Percentiles rank a stretch among this genome's conserved stretches.
These are phyloP conservation scores for Incurvaria masculella DNA, from an alignment of 2,888 invertebrate genomes.

Conservation along the genomic window DNA sequence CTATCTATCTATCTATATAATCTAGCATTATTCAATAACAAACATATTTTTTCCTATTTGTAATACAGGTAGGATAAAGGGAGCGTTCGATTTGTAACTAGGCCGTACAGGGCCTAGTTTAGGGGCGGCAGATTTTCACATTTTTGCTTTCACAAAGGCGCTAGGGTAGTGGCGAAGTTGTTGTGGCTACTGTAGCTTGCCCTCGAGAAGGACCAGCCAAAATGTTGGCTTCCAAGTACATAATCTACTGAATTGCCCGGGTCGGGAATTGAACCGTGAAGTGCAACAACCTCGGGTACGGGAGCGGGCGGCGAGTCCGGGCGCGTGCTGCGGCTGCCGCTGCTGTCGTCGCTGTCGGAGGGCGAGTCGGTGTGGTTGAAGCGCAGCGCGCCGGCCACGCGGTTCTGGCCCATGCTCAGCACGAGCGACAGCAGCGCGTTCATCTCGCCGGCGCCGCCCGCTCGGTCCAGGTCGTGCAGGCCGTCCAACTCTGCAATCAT, in stretches of 20 bases:
- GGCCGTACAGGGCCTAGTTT: too few relatives aligned
- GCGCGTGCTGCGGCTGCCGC: constrained; percentile 5
- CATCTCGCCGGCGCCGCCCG: constrained; percentile 45
- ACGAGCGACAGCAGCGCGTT: constrained; percentile 47
- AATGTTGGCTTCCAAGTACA: too few relatives aligned
- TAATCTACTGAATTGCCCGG: neutral
- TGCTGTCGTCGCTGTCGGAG: constrained; percentile 20
- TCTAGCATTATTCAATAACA: too few relatives aligned
- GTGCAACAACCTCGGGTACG: neutral
- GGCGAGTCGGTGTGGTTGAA: constrained; percentile 27
- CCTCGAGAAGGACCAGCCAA: too few relatives aligned
- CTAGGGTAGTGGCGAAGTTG: too few relatives aligned
- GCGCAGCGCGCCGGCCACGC: constrained; percentile 40
- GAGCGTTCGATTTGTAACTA: too few relatives aligned
- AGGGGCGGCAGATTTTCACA: too few relatives aligned
- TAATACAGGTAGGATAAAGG: too few relatives aligned
- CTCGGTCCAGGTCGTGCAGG: constrained; percentile 35
- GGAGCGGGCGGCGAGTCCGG: neutral
- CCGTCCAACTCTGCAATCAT: constrained; percentile 24
- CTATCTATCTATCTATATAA: too few relatives aligned
- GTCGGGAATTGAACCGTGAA: neutral
- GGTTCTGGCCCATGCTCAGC: constrained; percentile 43
- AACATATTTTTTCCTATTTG: too few relatives aligned
- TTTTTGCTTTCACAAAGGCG: too few relatives aligned
- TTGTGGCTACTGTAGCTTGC: too few relatives aligned